These are phyloP conservation scores for Nothoprocta perdicaria DNA, from an alignment of 2,113 vertebrate genomes.

Conservation along the genomic window DNA sequence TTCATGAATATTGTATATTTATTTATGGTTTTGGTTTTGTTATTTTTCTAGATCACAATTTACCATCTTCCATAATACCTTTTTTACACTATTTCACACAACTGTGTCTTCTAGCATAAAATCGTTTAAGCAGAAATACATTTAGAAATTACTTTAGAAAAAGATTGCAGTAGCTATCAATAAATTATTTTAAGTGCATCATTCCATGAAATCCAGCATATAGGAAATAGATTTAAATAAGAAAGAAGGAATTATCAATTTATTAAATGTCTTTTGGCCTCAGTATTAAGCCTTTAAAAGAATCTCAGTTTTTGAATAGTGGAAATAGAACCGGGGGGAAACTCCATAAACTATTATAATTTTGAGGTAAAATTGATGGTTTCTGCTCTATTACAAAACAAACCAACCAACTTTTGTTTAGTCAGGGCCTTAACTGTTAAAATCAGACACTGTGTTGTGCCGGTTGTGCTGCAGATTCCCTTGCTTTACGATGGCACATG, in stretches of 20 bases:
- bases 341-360: not conserved
- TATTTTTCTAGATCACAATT: not conserved
- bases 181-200: slow-evolving; percentile 26
- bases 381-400: not conserved
- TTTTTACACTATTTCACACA: not conserved
- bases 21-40: not conserved
- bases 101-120: not conserved
- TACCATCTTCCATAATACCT: not conserved
- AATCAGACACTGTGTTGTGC: not conserved
- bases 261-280: not conserved
- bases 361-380: not conserved
- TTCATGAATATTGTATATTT: not conserved
- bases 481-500: not conserved
- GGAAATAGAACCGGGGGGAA: not conserved
- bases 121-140: not conserved
- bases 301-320: not conserved
- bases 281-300: not conserved
- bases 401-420: not conserved
- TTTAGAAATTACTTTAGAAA: not conserved
- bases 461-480: not conserved
- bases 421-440: not conserved
- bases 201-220: slow-evolving; percentile 17
- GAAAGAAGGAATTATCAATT: not conserved
- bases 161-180: not conserved
- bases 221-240: not conserved